Percentiles rank a stretch among this genome's conserved stretches.
Conservation (phyloP, 23 tunicate species). For the Styela clava region DNA sequence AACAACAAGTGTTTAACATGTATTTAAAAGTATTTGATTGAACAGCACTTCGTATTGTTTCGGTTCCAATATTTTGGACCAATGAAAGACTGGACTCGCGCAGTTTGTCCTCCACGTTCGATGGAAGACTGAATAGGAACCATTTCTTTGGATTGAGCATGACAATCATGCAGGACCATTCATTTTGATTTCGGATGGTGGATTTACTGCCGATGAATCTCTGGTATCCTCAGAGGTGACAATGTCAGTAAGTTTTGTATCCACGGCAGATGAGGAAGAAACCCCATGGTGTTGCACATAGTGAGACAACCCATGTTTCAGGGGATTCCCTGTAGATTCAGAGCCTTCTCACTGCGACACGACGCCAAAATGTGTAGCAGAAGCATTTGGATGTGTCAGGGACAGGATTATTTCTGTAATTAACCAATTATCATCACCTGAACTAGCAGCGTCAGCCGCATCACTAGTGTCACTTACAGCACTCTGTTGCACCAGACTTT, state of each 20-base stretch:
- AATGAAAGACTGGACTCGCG: not conserved
- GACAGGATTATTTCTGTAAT: not conserved
- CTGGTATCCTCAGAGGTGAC: not conserved
- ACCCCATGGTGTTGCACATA: conserved; percentile 5
- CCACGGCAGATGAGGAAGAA: conserved; percentile 7
- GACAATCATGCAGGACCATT: not conserved
- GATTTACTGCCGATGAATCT: not conserved
- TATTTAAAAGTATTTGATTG: not conserved
- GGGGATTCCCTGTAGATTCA: not conserved
- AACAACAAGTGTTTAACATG: not conserved
- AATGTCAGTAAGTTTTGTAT: not conserved
- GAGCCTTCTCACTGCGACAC: not conserved
- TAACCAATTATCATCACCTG: not conserved
- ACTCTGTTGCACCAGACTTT: not conserved
- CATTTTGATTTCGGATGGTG: not conserved
- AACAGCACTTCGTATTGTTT: not conserved
- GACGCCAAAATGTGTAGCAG: not conserved
- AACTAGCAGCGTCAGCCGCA: not conserved
- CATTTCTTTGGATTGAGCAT: not conserved
- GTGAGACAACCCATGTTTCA: not conserved
- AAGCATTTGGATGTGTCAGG: not conserved
- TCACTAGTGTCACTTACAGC: not conserved
- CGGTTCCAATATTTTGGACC: not conserved
- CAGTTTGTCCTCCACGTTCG: not conserved
- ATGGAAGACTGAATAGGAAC: not conserved